Evolutionary conservation across 2,113 vertebrate species (phyloP).

Genomic region (Forbesichthys papilliferus): DNA sequence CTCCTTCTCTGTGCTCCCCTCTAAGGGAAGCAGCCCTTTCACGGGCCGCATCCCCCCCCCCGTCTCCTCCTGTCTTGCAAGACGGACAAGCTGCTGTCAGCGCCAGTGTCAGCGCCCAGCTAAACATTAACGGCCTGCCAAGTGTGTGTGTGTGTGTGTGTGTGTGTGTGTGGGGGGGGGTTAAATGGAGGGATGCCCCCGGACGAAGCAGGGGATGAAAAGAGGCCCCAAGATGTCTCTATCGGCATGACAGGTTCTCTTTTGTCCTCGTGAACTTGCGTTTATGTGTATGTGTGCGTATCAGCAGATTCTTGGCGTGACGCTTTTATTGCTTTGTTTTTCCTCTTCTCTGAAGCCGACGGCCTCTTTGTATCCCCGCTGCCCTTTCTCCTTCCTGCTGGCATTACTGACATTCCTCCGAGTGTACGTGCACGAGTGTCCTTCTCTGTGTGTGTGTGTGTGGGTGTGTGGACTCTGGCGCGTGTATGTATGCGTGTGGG

Average conservation of each 20-base stretch:
- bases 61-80: slow-evolving; percentile 62
- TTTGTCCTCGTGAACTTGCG: slow-evolving; percentile 67
- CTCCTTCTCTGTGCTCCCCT: slow-evolving; percentile 28
- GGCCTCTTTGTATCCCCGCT: slow-evolving; percentile 67
- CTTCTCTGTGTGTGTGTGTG: neutral
- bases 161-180: neutral
- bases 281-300: slow-evolving; percentile 73
- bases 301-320: slow-evolving; percentile 81
- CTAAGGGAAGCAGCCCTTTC: slow-evolving; percentile 57
- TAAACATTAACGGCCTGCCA: slow-evolving; percentile 79
- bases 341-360: slow-evolving; percentile 60
- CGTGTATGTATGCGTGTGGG: slow-evolving; percentile 1
- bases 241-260: slow-evolving; percentile 69
- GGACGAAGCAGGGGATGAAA: slow-evolving; percentile 72
- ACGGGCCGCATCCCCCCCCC: slow-evolving; percentile 56
- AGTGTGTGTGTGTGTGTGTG: slow-evolving; percentile 48
- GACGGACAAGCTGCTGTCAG: slow-evolving; percentile 75
- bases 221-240: slow-evolving; percentile 66
- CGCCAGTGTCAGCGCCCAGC: slow-evolving; percentile 60
- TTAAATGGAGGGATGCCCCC: slow-evolving; percentile 60
- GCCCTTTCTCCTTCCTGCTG: slow-evolving; percentile 67
- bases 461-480: neutral
- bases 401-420: slow-evolving; percentile 69
- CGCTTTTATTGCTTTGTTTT: slow-evolving; percentile 73
- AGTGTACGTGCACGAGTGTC: slow-evolving; percentile 28